Conservation (phyloP, 2,888 invertebrate genomes). For the Erpobdella octoculata region DNA sequence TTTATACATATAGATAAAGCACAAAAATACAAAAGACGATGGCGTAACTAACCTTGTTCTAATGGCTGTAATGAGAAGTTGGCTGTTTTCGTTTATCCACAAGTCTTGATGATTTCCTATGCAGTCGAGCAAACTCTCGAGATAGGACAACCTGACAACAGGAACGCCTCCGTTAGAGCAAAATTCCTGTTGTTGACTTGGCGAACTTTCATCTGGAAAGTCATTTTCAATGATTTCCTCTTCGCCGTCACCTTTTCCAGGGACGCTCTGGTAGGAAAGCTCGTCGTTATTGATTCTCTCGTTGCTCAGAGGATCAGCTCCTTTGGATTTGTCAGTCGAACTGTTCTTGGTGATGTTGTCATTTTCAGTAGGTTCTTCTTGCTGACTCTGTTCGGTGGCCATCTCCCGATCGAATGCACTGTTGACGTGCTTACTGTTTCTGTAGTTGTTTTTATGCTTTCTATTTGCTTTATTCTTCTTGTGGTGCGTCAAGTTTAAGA, state of each 20-base stretch:
- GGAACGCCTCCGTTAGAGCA: neutral
- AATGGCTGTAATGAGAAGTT: neutral
- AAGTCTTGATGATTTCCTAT: neutral
- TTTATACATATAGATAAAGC: no score
- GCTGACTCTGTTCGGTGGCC: no score
- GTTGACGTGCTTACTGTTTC: no score
- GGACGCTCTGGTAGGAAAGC: neutral
- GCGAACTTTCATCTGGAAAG: neutral
- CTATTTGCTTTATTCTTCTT: no score
- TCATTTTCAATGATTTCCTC: no score
- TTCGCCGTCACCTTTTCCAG: neutral
- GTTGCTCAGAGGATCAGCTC: neutral
- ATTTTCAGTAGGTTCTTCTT: no score
- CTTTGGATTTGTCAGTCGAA: neutral
- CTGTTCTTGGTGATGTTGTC: no score
- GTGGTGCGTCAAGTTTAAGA: no score
- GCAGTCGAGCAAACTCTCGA: neutral
- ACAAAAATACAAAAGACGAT: no score
- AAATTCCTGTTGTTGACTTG: neutral
- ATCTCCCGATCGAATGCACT: neutral
- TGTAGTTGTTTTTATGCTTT: neutral
- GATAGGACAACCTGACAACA: neutral
- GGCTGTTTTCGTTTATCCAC: neutral
- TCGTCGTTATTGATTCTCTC: neutral
- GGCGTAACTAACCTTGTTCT: neutral